Conservation (phyloP, 2,797 vertebrate species). For the Tragopan temminckii region DNA sequence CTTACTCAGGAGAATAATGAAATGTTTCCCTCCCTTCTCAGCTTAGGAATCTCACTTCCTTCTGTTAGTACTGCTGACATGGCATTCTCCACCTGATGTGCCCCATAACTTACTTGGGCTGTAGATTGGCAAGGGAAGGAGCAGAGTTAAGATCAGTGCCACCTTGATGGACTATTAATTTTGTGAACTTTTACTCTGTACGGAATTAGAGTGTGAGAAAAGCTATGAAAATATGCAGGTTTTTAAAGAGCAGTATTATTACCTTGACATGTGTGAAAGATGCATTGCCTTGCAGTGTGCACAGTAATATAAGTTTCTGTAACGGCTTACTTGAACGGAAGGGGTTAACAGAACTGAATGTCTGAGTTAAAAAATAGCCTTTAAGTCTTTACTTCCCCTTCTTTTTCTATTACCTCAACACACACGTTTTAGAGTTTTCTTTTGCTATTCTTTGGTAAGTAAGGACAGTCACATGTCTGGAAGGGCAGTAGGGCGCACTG, state of each 20-base stretch:
- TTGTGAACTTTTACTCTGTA: background rate
- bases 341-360: background rate
- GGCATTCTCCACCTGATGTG: background rate
- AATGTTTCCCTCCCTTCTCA: slow-evolving; percentile 6
- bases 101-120: background rate
- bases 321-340: background rate
- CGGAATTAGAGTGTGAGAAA: background rate
- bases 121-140: background rate
- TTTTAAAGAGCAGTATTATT: background rate
- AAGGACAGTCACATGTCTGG: background rate
- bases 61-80: background rate
- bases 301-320: background rate
- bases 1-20: background rate
- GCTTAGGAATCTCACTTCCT: background rate
- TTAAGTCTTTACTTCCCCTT: background rate
- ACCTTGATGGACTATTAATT: background rate
- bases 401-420: background rate
- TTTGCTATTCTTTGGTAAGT: background rate
- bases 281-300: background rate
- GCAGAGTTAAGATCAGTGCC: background rate
- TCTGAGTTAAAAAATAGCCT: background rate
- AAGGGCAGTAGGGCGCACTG: background rate
- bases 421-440: rapidly evolving
- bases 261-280: background rate
- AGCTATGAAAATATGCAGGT: background rate